Evolutionary conservation across 2,888 invertebrate species (phyloP).

Genomic region (Leptopterna dolabrata): DNA sequence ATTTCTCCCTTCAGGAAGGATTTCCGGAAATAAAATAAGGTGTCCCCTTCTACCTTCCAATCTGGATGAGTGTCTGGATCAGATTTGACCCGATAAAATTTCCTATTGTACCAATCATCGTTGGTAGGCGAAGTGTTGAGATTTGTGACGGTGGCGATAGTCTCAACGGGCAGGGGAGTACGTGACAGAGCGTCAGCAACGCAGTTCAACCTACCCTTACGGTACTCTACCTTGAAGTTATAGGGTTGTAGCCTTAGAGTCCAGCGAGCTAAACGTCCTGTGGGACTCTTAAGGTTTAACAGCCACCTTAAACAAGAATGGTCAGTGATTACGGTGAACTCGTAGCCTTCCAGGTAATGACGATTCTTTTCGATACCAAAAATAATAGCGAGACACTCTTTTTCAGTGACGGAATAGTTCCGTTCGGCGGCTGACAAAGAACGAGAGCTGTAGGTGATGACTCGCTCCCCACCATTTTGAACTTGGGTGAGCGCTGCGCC

Average conservation of each 20-base stretch:
- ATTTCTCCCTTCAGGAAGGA: conserved; percentile 35
- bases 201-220: conserved; percentile 18
- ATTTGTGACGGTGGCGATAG: neutral
- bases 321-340: conserved; percentile 63
- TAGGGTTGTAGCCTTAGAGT: conserved; percentile 59
- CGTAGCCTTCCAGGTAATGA: conserved; percentile 62
- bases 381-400: conserved; percentile 62
- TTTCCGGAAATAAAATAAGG: conserved; percentile 31
- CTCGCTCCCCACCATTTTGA: conserved; percentile 30
- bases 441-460: conserved; percentile 33
- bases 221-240: conserved; percentile 55
- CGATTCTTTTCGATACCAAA: conserved; percentile 61
- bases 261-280: conserved; percentile 62
- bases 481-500: conserved; percentile 33
- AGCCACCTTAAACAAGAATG: conserved; percentile 62
- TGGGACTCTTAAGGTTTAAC: conserved; percentile 60
- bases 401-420: conserved; percentile 61
- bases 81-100: neutral
- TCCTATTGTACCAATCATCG: conserved; percentile 39
- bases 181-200: conserved; percentile 24
- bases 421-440: conserved; percentile 53
- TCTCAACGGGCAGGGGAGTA: neutral
- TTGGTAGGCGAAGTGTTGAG: neutral
- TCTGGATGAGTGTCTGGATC: conserved; percentile 30
- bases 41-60: conserved; percentile 24